These are phyloP conservation scores for Chiloscyllium punctatum DNA, from an alignment of 2,797 vertebrate species.

Conservation along the genomic window DNA sequence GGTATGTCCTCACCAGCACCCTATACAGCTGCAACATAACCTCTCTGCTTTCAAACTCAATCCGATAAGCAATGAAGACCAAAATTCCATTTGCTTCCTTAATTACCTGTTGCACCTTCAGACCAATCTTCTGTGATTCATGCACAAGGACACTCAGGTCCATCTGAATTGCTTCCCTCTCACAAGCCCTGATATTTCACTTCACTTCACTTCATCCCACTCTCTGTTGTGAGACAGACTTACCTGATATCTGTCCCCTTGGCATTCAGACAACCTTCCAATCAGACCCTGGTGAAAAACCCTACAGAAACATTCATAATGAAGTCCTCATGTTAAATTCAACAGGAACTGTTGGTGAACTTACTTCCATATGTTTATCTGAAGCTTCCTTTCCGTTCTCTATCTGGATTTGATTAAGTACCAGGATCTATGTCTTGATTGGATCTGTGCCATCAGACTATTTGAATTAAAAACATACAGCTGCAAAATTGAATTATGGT, in stretches of 20 bases:
- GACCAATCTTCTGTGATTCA: too few relatives aligned
- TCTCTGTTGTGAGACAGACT: too few relatives aligned
- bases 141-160: too few relatives aligned
- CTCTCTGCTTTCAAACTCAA: too few relatives aligned
- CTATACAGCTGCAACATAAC: too few relatives aligned
- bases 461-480: neutral
- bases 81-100: too few relatives aligned
- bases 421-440: neutral
- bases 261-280: neutral
- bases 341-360: neutral
- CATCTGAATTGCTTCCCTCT: neutral
- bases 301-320: neutral
- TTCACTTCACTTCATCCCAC: neutral
- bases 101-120: too few relatives aligned
- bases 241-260: neutral
- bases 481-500: neutral
- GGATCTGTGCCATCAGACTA: neutral
- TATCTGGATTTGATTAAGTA: neutral
- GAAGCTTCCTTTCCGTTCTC: neutral
- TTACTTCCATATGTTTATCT: neutral
- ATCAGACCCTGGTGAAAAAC: too few relatives aligned
- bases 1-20: too few relatives aligned
- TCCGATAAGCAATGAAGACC: too few relatives aligned
- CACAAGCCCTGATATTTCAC: neutral
- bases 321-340: neutral